Evolutionary conservation across 1,140 invertebrate genomes (phyloP).

Genomic region (Calephelis virginiensis): DNA sequence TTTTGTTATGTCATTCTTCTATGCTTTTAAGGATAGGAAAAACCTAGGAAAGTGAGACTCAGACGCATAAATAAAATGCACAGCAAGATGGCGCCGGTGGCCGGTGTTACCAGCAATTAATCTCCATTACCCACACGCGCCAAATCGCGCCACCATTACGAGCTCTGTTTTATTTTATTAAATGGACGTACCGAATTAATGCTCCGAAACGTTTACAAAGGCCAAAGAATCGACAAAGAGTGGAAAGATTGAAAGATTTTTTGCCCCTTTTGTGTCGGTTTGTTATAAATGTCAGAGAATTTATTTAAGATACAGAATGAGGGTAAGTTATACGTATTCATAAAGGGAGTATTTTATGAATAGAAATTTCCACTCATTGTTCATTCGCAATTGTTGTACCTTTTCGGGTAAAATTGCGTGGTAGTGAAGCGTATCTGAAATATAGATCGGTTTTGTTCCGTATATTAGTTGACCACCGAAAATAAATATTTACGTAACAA

Average conservation of each 20-base stretch:
- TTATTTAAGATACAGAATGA: conserved; percentile 45
- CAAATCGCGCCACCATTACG: conserved; percentile 63
- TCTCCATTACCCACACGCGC: conserved; percentile 72
- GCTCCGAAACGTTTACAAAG: conserved; percentile 64
- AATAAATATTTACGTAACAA: too few species aligned
- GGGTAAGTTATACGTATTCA: conserved; percentile 33
- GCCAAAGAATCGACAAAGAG: conserved; percentile 56
- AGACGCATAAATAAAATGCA: conserved; percentile 65
- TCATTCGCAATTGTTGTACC: conserved; percentile 11
- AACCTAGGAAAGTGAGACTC: conserved; percentile 41
- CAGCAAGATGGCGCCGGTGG: conserved; percentile 61
- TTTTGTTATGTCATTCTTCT: background rate
- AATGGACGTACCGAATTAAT: conserved; percentile 70
- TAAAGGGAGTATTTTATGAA: conserved; percentile 28
- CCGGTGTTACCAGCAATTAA: conserved; percentile 68
- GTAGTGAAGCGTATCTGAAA: background rate
- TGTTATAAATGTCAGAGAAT: conserved; percentile 51
- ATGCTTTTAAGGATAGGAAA: conserved; percentile 11
- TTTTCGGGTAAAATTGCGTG: background rate
- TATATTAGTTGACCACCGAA: too few species aligned
- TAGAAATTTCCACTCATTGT: conserved; percentile 10
- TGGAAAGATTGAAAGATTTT: conserved; percentile 50
- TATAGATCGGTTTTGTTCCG: background rate
- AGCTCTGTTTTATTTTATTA: conserved; percentile 73
- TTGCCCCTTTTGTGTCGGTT: conserved; percentile 54